Base-by-base conservation (phyloP, 2,888 invertebrate genomes). In the Zaprionus lineosus region DNA sequence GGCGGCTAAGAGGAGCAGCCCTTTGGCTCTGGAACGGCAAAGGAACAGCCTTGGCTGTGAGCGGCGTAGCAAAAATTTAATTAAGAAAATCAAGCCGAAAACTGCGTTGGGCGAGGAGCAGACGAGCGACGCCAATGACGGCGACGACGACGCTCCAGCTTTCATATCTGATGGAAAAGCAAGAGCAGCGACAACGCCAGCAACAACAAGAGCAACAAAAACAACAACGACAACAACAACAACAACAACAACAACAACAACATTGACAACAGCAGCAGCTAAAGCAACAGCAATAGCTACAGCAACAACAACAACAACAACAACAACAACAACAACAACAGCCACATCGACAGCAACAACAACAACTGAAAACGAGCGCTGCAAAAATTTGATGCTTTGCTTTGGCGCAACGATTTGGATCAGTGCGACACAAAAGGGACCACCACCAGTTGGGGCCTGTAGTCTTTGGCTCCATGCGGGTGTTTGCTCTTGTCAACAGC, bases 81-180 rank as follows among this genome's bases (percentile, higher is more conserved):
- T 83, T 85, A 85, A 83, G 85, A 85, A 83, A 83, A 83, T 81
- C 82, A 85, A 84, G 84, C 77, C 77, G 60, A 84, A 78, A 81
- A 67, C 74, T 78, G 84, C 78, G 78, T 78, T 78, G 81, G 68
- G 74, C 65, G 74, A 70, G 58, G 65, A 65, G 46, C 71, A 66
- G 59, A 59, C 66, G 61, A 73, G 58, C 62, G 73, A 72, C 72
- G 70, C 73, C 70, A 67, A 67, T 43, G 34, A 73, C 50, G 60
- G 60, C 74, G 60, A 52, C 68, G 55, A 63, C 77, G 72, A 85
- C 81, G 82, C 82, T 82, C 82, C 84, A 78, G 79, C 75, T 84
- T 85, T 79, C 85, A 82, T 82, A 82, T 82, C 82, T 83, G 82
- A 82, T 82, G 83, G 81, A 82, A 79, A 83, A 78, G 68, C 75